These are phyloP conservation scores for Ramphastos sulfuratus DNA, from an alignment of 2,113 vertebrate species.

Conservation along the genomic window DNA sequence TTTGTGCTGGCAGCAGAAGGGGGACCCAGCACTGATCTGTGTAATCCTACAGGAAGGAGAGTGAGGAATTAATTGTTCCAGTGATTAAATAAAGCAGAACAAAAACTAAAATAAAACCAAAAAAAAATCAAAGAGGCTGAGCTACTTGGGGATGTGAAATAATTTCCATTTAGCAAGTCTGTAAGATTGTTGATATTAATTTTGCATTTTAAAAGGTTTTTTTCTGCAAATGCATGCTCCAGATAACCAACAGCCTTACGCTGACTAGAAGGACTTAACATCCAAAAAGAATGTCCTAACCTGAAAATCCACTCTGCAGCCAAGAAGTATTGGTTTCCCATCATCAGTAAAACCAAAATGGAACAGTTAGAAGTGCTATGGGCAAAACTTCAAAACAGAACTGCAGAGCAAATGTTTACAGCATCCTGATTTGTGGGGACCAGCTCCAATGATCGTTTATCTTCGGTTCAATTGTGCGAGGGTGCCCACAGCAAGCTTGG, in stretches of 20 bases:
- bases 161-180: background rate
- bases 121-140: background rate
- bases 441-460: background rate
- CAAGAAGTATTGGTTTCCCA: background rate
- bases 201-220: background rate
- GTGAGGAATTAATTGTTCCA: background rate
- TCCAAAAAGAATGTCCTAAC: background rate
- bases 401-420: background rate
- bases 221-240: background rate
- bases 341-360: background rate
- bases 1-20: constrained; percentile 4
- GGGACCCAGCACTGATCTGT: background rate
- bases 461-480: background rate
- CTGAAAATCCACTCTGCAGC: background rate
- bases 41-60: background rate
- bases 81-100: background rate
- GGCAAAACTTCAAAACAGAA: background rate
- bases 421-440: background rate
- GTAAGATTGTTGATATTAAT: background rate
- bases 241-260: background rate
- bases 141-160: background rate
- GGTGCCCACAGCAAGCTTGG: background rate
- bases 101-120: too few species aligned
- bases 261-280: background rate
- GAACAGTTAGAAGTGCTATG: background rate